Base-by-base conservation (phyloP, 2,113 vertebrate genomes). In the Suricata suricatta region DNA sequence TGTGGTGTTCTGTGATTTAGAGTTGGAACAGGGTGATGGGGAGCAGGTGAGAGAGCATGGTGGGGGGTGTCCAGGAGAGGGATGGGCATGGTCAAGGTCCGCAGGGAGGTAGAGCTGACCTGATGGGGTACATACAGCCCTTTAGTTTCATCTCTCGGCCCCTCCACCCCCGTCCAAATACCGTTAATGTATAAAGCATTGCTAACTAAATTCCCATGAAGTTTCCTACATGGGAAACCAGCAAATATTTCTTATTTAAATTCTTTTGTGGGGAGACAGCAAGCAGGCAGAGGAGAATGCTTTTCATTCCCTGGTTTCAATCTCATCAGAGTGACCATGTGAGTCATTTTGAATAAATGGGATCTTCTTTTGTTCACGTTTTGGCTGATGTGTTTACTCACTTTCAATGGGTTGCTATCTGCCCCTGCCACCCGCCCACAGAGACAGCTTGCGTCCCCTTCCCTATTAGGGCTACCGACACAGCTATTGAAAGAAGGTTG, bases 161-260 rank as follows among this genome's bases (percentile, higher is more conserved):
- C 12, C 31, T 44, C 23, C 21, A 25, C 44, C 82, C 47, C 50
- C 31, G 44, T 54, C 60, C 89, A 82, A 81, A 95, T 60, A 66
- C 80, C 85, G 94, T 77, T 63, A 29, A 31, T 52, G 27, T 80
- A 93, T 93, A 60, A 41, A 98, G 47, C 25, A 8, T 47, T 44
- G 41, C 64, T 80, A 81, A 92, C 76, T 93, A 93, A 93, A 96
- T 90, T 60, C 68, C 41, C 35, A 11, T 38, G 19, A 92, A 96
- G 33, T n/a, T 64, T 69, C 6, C n/a, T 85, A 54, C 11, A 29
- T 35, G 57, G 29, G 54, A 76, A 80, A 94, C 60, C 47, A 77
- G 71, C 92, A 84, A 95, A 90, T 84, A 87, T 92, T 93, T 97
- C 90, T 91, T 96, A 79, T 54, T 95, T 97, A 50, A 92, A 72